Conservation (phyloP, 2,113 vertebrate genomes). For the Emydura subglobosa region DNA sequence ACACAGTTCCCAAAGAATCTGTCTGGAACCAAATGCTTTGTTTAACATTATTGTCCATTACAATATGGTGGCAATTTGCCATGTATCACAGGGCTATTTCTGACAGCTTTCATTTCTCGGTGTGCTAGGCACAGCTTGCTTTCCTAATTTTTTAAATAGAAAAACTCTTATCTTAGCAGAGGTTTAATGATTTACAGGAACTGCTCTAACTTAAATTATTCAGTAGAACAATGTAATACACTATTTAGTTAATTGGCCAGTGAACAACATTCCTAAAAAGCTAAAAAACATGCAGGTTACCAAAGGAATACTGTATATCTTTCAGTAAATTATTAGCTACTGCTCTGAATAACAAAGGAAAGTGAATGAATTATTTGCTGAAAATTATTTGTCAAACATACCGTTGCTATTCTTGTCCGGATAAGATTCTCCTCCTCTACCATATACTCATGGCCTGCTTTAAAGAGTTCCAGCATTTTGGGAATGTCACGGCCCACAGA, state of each 20-base stretch:
- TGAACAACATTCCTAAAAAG: not conserved
- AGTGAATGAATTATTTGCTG: not conserved
- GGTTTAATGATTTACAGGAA: not conserved
- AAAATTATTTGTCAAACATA: conserved; percentile 69
- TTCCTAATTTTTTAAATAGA: not conserved
- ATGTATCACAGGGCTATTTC: not conserved
- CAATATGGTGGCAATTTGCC: not conserved
- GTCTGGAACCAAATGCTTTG: not conserved
- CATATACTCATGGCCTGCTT: conserved; percentile 83
- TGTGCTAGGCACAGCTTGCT: not conserved
- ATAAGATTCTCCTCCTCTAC: conserved; percentile 84
- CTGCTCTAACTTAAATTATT: not conserved
- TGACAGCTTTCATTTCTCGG: not conserved
- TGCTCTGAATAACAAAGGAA: not conserved
- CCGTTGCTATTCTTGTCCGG: conserved; percentile 82
- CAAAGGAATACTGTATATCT: rapidly evolving
- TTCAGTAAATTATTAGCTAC: not conserved
- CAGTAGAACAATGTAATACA: not conserved
- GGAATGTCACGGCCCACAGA: conserved; percentile 85
- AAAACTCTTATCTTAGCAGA: not conserved
- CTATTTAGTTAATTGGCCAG: not conserved
- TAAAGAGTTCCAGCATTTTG: conserved; percentile 87
- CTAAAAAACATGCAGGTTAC: not conserved
- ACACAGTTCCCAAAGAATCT: not conserved
- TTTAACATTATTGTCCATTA: not conserved